Base-by-base conservation (phyloP, 2,113 vertebrate species). In the Anolis sagrei region DNA sequence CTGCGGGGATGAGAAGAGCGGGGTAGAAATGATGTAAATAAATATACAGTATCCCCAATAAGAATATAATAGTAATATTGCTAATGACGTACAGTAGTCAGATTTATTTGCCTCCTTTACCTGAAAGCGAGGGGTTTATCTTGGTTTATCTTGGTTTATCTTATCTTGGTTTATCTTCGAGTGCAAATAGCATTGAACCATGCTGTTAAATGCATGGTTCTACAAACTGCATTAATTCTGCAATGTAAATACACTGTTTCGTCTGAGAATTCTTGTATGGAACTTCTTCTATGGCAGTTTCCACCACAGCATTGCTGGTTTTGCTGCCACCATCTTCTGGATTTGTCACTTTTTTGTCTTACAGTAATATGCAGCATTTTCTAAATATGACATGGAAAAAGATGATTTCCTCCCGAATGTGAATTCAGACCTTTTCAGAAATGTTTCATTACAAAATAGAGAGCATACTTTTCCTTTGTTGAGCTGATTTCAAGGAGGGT, bases 401-500 rank as follows among this genome's bases (percentile, higher is more conserved):
- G 76, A 78, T 70, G 4, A 48, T n/a, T 88, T 84, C 54, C 18
- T 89, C 87, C 18, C 34, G 84, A 29, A 81, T 93, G 64, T 32
- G n/a, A 36, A 61, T 66, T 18, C 1, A 49, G 64, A 10, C 48
- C 2, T 25, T 51, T 39, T 76, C 8, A 54, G 86, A 77, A 16
- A 23, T n/a, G 36, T 54, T 48, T 80, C 81, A 19, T 64, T 88
- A 49, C 77, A 27, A 91, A 90, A 85, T 4, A 49, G 21, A 66
- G 80, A 79, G 87, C 81, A 79, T 54, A 88, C 29, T 81, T 85
- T 48, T 5, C 32, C 25, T 61, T 73, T 72, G n/a, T 79, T 62
- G 44, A 32, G 19, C 29, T 2, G 0, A 14, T 44, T 39, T 77
- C 76, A 23, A 84, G n/a, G 80, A n/a, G 25, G 13, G 48, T 87